Conservation (phyloP, 2,113 vertebrate genomes). For the Thamnaconus septentrionalis region DNA sequence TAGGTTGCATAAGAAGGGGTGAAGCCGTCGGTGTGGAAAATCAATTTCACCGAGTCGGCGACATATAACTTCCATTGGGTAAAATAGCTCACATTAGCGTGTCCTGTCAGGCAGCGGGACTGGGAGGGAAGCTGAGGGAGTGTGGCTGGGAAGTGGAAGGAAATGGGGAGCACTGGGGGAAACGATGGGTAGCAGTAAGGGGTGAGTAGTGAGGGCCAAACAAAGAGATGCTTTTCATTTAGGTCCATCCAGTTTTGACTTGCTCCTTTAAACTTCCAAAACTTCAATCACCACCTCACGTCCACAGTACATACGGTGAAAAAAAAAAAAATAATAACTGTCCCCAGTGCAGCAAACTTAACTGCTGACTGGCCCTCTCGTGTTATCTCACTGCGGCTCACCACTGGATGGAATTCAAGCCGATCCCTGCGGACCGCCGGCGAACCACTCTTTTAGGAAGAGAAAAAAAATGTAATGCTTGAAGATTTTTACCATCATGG, state of each 20-base stretch:
- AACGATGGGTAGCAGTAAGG: not conserved
- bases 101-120: slow-evolving; percentile 43
- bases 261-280: not conserved
- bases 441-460: not conserved
- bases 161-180: slow-evolving; percentile 9
- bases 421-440: slow-evolving; percentile 1
- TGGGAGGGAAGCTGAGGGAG: slow-evolving; percentile 23
- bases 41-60: slow-evolving; percentile 63
- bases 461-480: not conserved
- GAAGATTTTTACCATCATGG: not conserved
- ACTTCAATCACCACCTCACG: too few species aligned
- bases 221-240: not conserved
- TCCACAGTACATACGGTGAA: not conserved
- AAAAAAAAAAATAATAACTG: not conserved
- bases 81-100: slow-evolving; percentile 60
- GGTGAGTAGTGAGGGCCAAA: not conserved
- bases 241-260: not conserved
- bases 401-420: not conserved
- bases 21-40: slow-evolving; percentile 71
- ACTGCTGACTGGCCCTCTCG: slow-evolving; percentile 18
- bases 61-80: slow-evolving; percentile 57
- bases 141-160: slow-evolving; percentile 13
- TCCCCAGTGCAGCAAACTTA: slow-evolving; percentile 9
- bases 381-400: not conserved
- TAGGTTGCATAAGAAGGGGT: slow-evolving; percentile 42